These are phyloP conservation scores for Dendrocopos noguchii DNA, from an alignment of 2,113 vertebrate genomes.

Conservation along the genomic window DNA sequence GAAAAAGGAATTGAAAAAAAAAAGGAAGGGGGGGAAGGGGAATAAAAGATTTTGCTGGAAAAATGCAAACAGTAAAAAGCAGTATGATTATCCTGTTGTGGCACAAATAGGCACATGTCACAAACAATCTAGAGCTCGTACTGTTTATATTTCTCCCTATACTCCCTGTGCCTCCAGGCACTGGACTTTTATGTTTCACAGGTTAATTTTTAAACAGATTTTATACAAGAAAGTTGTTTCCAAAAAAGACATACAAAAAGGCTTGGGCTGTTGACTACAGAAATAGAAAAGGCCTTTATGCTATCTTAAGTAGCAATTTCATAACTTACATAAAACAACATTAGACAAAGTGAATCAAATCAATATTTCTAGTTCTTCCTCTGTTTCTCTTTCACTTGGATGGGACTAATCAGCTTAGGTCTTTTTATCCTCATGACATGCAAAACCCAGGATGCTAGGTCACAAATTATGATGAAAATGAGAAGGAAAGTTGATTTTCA, in stretches of 20 bases:
- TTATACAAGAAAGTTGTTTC: neutral
- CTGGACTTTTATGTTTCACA: neutral
- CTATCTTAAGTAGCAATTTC: neutral
- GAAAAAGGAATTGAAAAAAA: too few species aligned
- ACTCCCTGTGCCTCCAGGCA: neutral
- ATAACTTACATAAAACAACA: neutral
- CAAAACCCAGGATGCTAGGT: neutral
- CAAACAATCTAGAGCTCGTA: neutral
- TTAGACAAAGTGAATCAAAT: neutral
- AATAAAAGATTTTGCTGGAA: neutral
- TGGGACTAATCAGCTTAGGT: neutral
- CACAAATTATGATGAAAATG: neutral
- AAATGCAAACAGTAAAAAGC: neutral
- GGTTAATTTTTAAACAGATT: neutral
- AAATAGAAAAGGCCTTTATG: neutral
- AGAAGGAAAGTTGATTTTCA: neutral
- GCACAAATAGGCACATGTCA: neutral
- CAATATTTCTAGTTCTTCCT: neutral
- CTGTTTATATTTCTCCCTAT: neutral
- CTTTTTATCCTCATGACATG: neutral
- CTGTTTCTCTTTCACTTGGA: neutral
- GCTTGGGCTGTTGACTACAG: neutral
- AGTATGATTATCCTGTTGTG: neutral
- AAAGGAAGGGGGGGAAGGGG: too few species aligned
- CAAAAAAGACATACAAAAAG: neutral